Evolutionary conservation across 2,888 invertebrate genomes (phyloP), one percentile per base, ranked within the genome.

Genomic region (Hesperia comma): DNA sequence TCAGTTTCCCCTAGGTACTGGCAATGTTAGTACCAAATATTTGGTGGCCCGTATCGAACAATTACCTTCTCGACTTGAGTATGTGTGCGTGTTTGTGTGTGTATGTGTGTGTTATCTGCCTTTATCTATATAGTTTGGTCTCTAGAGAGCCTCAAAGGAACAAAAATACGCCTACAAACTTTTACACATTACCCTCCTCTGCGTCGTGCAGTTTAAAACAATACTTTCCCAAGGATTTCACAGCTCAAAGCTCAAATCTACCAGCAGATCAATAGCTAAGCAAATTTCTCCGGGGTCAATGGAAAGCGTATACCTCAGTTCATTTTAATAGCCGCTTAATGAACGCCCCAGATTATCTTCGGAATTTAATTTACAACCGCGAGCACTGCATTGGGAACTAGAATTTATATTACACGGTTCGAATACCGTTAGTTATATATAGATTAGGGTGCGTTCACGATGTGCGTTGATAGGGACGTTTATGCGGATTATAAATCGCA

Each of bases 341-440:
- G 67, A 67, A 67, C 61, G 67, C 55, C 67, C 67, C 19, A 67
- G 61, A 67, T 67, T 61, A 67, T 67, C 67, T 61, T 17, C 43
- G 61, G 67, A 49, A 61, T 61, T 67, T 67, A 67, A 67, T 67
- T 67, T 67, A 67, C 60, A 66, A 66, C 64, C 54, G 66, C 66
- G 66, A 55, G 66, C 60, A 66, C 54, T 60, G 60, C 66, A 66
- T 66, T 66, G 54, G 60, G 58, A 66, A 60, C 60, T 60, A 66
- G 66, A 60, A 66, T 66, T 66, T 66, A 66, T 66, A 66, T 66
- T 66, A 55, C 60, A 66, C 55, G 66, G 19, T 21, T 66, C 46
- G 54, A 33, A 33, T 60, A 54, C 66, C 60, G 66, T 66, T 66
- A 66, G 5, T 55, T 60, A 57, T 54, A 64, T 49, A 33, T 46